These are phyloP conservation scores for Bombus waltoni DNA, from an alignment of 1,140 invertebrate genomes.

Conservation along the genomic window DNA sequence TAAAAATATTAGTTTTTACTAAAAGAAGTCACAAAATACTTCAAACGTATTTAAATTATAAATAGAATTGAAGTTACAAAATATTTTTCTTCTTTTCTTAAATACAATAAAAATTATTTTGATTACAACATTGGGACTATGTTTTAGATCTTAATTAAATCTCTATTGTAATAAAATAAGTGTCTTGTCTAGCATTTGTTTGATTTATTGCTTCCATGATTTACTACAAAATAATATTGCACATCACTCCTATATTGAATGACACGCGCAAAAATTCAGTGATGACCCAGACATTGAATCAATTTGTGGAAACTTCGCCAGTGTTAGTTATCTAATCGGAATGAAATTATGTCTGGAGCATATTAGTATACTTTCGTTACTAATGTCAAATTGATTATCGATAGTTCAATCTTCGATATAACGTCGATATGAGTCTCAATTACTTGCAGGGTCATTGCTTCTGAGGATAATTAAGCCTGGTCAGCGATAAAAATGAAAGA, in stretches of 20 bases:
- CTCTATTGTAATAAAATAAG: background rate
- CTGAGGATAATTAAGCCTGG: background rate
- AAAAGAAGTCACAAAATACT: background rate
- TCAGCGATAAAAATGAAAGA: background rate
- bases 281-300: background rate
- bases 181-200: background rate
- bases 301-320: conserved; percentile 20
- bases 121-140: too few relatives aligned
- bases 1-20: background rate
- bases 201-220: background rate
- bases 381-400: conserved; percentile 14
- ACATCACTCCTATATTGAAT: background rate
- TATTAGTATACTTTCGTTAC: conserved; percentile 34
- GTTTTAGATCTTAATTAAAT: background rate
- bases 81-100: background rate
- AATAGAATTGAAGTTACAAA: background rate
- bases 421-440: background rate
- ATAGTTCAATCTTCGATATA: conserved; percentile 18
- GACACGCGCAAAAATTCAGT: background rate
- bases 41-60: background rate
- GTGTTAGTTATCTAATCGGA: conserved; percentile 26
- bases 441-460: background rate
- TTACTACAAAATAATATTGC: background rate
- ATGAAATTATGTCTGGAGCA: conserved; percentile 18
- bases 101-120: too few relatives aligned